These are phyloP conservation scores for Psittacula derbiana DNA, from an alignment of 2,797 vertebrate genomes.

Conservation along the genomic window DNA sequence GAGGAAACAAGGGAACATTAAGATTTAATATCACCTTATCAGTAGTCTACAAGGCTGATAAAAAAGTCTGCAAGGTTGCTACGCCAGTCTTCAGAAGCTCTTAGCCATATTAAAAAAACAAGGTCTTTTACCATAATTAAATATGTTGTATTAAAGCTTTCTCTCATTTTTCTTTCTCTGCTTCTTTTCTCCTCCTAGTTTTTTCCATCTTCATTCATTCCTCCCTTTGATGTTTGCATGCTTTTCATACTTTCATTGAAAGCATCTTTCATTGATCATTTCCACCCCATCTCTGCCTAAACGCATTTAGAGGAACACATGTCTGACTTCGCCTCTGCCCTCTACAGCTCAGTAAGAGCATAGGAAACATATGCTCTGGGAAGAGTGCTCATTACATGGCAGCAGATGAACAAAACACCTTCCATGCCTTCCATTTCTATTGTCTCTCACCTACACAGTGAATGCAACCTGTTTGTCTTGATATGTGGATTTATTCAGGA, in stretches of 20 bases:
- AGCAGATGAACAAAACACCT: neutral
- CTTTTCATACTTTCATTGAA: conserved; percentile 18
- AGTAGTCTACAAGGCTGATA: conserved; percentile 34
- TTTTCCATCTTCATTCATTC: conserved; percentile 1
- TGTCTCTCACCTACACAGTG: neutral
- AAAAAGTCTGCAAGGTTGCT: conserved; percentile 6
- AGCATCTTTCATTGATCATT: neutral
- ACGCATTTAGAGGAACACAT: neutral
- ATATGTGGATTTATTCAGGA: neutral
- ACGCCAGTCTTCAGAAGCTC: conserved; percentile 29
- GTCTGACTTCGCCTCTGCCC: neutral
- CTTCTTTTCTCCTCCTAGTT: neutral
- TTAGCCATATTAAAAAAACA: conserved; percentile 12
- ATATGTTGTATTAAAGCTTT: conserved; percentile 62
- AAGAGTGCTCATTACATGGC: neutral
- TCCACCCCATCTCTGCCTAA: neutral
- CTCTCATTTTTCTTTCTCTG: conserved; percentile 25
- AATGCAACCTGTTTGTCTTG: neutral
- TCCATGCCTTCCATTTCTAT: neutral
- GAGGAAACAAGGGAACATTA: conserved; percentile 67
- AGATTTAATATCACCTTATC: conserved; percentile 68
- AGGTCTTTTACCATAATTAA: conserved; percentile 32
- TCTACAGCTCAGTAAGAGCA: neutral
- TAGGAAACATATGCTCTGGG: neutral
- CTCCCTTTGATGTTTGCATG: conserved; percentile 40